Evolutionary conservation across 2,888 invertebrate genomes (phyloP), one percentile per base, ranked within the genome.

Genomic region (Synanthedon andrenaeformis): DNA sequence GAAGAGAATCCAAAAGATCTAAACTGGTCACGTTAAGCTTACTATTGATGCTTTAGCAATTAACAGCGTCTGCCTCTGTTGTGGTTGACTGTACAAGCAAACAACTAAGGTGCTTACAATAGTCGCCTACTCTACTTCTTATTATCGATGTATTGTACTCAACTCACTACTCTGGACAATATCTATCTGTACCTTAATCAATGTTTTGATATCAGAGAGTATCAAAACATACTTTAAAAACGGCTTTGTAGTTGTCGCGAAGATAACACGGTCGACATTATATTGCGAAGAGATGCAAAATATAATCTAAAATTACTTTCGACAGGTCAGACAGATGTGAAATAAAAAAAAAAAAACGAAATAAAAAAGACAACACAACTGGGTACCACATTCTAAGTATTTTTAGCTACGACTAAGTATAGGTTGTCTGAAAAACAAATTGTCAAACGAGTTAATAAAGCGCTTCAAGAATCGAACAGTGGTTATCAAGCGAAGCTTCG

Each of bases 401-500:
- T 70, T 77, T 78, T 80, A 79, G 74, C 83, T 85, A 86, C 79
- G 67, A 72, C 76, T 81, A 45, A 35, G 35, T 35, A 35, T 45
- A 65, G 67, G 70, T 23, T 63, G 79, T 73, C 85, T 82, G 86
- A 86, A 87, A 85, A 76, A 87, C 87, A 87, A 87, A 87, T 86
- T 87, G 87, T 87, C 86, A 80, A 64, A 71, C 69, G 67, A 83
- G 84, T 86, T 86, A 86, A 82, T 84, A 82, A 81, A 82, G 82
- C 81, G 68, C 76, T 74, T 17, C 72, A 79, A 35, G 78, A 69
- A 76, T 79, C 66, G 69, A 78, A 35, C 72, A 82, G 82, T 79
- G 86, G 35, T 87, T 86, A 86, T 81, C 74, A 86, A 84, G 85
- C 86, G 74, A 85, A 86, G 86, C 83, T 75, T 79, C 78, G 77